A percentile compares a stretch with the other conserved stretches of the same genome.
These are phyloP conservation scores for Doryteuthis pealeii DNA, from an alignment of 1,140 invertebrate species.

Conservation along the genomic window DNA sequence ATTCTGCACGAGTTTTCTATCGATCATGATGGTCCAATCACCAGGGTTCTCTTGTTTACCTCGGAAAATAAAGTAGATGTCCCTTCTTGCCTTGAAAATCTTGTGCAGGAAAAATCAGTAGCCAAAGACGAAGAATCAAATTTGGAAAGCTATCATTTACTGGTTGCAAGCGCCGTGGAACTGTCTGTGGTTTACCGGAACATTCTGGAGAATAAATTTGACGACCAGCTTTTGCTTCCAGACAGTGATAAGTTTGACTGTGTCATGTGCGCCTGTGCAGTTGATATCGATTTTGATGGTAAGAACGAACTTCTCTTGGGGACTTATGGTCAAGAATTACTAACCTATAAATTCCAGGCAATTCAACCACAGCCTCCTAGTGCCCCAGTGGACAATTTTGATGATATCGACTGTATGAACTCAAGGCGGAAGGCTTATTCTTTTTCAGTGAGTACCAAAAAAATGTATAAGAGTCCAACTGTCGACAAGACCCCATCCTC, in stretches of 20 bases:
- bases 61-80: constrained; percentile 37
- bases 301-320: constrained; percentile 73
- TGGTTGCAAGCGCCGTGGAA: constrained; percentile 67
- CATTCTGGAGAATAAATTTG: constrained; percentile 65
- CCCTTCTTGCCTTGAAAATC: constrained; percentile 26
- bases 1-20: constrained; percentile 63
- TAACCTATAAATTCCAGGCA: constrained; percentile 64
- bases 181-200: constrained; percentile 68
- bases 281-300: constrained; percentile 76
- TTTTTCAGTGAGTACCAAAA: constrained; percentile 3
- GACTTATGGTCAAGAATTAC: constrained; percentile 69
- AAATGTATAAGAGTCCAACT: neutral
- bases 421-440: neutral
- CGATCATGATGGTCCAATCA: constrained; percentile 67
- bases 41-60: constrained; percentile 65
- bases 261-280: constrained; percentile 66
- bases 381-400: neutral
- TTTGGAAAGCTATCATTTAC: constrained; percentile 61
- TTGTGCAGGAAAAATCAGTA: neutral
- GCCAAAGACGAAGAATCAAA: constrained; percentile 19
- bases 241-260: constrained; percentile 66
- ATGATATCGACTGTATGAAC: neutral
- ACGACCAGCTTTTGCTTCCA: constrained; percentile 61
- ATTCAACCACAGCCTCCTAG: neutral
- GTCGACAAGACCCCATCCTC: neutral